Evolutionary conservation across 2,888 invertebrate genomes (phyloP).

Genomic region (Megastigmus dorsalis): DNA sequence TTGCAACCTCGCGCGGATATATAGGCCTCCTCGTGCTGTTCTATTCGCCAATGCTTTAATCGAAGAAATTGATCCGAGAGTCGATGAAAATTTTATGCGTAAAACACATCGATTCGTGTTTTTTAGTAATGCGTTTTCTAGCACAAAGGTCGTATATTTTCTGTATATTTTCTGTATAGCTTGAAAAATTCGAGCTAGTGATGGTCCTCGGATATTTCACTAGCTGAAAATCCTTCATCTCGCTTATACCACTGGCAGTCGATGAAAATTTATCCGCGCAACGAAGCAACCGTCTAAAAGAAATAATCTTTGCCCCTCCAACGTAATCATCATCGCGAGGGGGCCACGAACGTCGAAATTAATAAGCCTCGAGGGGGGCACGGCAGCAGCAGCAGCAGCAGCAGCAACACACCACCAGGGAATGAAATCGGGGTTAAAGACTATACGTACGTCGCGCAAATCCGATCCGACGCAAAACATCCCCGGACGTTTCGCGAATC

Average conservation of each 20-base stretch:
- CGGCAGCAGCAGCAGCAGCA: too few species aligned
- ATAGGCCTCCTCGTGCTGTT: too few species aligned
- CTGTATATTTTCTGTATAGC: too few species aligned
- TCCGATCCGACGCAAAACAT: slow-evolving; percentile 10
- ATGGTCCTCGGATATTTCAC: too few species aligned
- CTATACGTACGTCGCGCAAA: background rate
- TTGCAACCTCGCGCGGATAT: background rate
- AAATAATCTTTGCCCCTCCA: background rate
- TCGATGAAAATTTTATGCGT: background rate
- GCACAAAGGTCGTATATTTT: too few species aligned
- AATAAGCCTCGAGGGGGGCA: background rate
- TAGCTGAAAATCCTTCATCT: too few species aligned
- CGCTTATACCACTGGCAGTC: too few species aligned
- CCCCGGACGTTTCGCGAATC: background rate
- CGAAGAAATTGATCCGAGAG: slow-evolving; percentile 17
- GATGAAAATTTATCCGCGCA: too few species aligned
- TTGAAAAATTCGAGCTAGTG: too few species aligned
- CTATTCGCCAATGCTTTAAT: too few species aligned
- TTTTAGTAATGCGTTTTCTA: background rate
- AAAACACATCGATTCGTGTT: background rate
- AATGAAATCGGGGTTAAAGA: slow-evolving; percentile 32
- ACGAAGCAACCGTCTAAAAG: background rate
- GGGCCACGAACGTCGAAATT: background rate
- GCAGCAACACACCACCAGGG: too few species aligned
- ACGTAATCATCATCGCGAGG: background rate